These are phyloP conservation scores for Mayetiola destructor DNA, from an alignment of 2,888 invertebrate genomes.

Conservation along the genomic window DNA sequence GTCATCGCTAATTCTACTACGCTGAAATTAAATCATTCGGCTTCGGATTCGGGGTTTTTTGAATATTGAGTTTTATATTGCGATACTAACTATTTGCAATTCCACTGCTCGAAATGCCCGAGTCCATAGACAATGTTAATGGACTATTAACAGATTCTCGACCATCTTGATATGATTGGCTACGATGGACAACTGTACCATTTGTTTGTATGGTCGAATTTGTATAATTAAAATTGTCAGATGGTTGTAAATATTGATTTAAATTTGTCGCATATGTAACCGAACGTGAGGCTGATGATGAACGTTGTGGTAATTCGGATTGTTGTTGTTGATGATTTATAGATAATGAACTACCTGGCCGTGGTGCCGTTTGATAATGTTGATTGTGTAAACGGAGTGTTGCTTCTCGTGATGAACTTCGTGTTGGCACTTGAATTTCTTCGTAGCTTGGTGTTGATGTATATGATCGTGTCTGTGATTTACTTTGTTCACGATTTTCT, in stretches of 20 bases:
- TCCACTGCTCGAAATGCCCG: conserved; percentile 53
- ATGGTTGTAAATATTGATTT: conserved; percentile 16
- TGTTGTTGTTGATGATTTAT: conserved; percentile 8
- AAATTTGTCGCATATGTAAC: conserved; percentile 13
- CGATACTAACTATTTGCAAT: conserved; percentile 22
- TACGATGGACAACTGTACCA: not conserved
- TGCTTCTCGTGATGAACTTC: conserved; percentile 11
- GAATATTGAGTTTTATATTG: not conserved
- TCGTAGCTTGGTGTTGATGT: conserved; percentile 12
- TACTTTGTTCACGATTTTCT: not conserved
- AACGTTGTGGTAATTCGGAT: not conserved
- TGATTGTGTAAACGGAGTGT: not conserved
- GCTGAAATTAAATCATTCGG: too few species aligned
- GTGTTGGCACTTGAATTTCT: conserved; percentile 13
- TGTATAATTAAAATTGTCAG: conserved; percentile 19
- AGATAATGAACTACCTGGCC: conserved; percentile 12
- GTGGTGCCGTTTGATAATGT: conserved; percentile 7
- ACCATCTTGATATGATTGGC: conserved; percentile 13
- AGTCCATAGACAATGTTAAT: conserved; percentile 81
- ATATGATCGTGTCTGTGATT: not conserved
- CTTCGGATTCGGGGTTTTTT: not conserved
- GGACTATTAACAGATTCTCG: conserved; percentile 33
- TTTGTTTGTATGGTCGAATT: not conserved
- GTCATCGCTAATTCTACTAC: too few species aligned
- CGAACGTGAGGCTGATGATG: conserved; percentile 11